Conservation (phyloP, 2,888 invertebrate genomes). For the Yponomeuta malinellus region DNA sequence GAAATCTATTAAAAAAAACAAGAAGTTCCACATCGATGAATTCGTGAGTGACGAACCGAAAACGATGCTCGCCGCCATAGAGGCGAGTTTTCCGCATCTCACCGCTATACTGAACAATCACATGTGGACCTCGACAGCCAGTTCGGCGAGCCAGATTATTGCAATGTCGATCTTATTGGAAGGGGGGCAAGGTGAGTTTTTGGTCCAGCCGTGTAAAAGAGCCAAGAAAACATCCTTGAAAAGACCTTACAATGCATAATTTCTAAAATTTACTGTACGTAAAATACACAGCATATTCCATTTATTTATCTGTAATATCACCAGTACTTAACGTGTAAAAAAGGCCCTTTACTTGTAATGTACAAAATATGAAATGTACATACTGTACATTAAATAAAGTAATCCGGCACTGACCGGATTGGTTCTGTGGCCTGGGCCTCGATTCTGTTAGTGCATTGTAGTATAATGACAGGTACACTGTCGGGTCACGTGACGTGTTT, state of each 20-base stretch:
- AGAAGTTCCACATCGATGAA: slow-evolving; percentile 35
- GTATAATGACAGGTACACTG: too few species aligned
- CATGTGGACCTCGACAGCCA: slow-evolving; percentile 56
- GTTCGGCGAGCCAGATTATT: slow-evolving; percentile 72
- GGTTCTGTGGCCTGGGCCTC: too few species aligned
- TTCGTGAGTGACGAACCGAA: slow-evolving; percentile 29
- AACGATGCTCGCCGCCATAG: slow-evolving; percentile 45
- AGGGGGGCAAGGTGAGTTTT: slow-evolving; percentile 53
- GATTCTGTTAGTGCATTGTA: too few species aligned
- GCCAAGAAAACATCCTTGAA: background rate
- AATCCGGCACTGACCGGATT: too few species aligned
- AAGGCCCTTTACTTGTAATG: too few species aligned
- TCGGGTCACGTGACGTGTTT: too few species aligned
- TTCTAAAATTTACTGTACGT: too few species aligned
- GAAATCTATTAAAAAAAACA: slow-evolving; percentile 36
- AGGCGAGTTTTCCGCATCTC: slow-evolving; percentile 22
- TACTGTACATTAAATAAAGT: too few species aligned
- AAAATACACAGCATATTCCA: too few species aligned
- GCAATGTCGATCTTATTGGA: slow-evolving; percentile 72
- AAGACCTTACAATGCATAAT: background rate
- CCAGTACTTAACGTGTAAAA: too few species aligned
- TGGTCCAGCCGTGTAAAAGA: background rate
- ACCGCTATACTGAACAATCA: slow-evolving; percentile 49
- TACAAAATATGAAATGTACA: too few species aligned
- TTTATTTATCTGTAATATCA: too few species aligned